phyloP scores from a whole-genome alignment of 2,797 vertebrate species.

The Malurus leucopterus region DNA sequence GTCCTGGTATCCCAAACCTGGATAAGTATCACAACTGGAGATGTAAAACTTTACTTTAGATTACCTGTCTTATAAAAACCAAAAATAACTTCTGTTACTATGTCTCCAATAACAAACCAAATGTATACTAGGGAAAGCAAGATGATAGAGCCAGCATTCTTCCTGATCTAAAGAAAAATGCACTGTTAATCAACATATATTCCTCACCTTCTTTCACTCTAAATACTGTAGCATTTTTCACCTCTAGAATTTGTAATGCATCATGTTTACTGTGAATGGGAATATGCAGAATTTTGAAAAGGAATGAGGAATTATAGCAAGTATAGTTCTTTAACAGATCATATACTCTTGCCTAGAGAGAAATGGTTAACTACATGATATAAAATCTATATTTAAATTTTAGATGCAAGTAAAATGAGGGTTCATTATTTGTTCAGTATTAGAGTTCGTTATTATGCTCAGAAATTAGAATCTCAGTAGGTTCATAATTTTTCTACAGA shows the following conservation, averaged over 20 bases:
- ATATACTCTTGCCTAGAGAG: neutral
- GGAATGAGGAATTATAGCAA: neutral
- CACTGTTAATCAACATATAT: neutral
- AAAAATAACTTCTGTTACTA: neutral
- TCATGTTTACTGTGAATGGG: neutral
- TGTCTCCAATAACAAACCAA: neutral
- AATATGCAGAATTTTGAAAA: neutral
- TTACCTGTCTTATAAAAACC: accelerated
- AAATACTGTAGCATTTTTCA: neutral
- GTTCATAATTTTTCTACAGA: neutral
- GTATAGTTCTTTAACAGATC: neutral
- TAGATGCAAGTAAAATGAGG: neutral
- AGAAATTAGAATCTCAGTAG: neutral
- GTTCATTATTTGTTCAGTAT: constrained; percentile 2
- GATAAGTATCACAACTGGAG: neutral
- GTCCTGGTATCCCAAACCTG: neutral
- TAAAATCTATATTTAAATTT: constrained; percentile 3
- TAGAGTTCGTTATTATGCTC: neutral
- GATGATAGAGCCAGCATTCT: neutral
- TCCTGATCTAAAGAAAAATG: neutral
- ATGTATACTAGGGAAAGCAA: neutral
- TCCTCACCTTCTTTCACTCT: neutral
- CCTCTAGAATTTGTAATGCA: neutral
- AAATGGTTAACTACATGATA: neutral
- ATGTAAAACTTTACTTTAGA: neutral